phyloP scores from a whole-genome alignment of 2,888 invertebrate genomes.

The Drosophila monieri region DNA sequence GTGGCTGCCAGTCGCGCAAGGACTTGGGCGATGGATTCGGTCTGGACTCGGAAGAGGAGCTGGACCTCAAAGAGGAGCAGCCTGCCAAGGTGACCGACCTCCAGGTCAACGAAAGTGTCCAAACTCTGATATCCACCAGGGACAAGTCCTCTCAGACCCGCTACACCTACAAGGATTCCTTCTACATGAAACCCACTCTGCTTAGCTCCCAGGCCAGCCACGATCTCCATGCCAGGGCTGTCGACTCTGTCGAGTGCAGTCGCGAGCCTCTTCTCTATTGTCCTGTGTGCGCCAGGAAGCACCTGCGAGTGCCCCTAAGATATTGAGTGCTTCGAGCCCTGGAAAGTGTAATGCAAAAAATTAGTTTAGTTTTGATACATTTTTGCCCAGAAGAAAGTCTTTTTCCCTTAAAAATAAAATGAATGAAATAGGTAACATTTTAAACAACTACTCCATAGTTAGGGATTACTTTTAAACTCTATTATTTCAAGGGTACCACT shows the following conservation, averaged over 20 bases:
- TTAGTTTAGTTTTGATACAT: background rate
- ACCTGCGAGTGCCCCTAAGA: conserved; percentile 18
- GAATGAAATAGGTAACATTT: too few relatives aligned
- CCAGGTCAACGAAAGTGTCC: background rate
- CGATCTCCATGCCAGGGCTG: background rate
- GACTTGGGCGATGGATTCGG: background rate
- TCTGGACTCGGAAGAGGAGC: background rate
- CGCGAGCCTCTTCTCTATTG: conserved; percentile 13
- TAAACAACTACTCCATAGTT: too few relatives aligned
- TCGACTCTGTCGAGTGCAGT: background rate
- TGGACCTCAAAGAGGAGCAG: background rate
- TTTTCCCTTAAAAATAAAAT: background rate
- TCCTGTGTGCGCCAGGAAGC: conserved; percentile 25
- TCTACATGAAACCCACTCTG: background rate
- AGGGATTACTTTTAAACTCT: too few relatives aligned
- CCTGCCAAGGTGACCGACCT: background rate
- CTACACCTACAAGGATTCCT: background rate
- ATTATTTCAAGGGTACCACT: too few relatives aligned
- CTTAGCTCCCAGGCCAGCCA: background rate
- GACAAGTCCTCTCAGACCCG: background rate
- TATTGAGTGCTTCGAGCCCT: conserved; percentile 1
- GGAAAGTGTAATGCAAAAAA: background rate
- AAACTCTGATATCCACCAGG: background rate
- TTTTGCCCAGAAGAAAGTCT: too few relatives aligned
- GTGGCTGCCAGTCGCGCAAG: conserved; percentile 5